Evolutionary conservation across 2,888 invertebrate genomes (phyloP), one percentile per base, ranked within the genome.

Genomic region (Pedicia rivosa): DNA sequence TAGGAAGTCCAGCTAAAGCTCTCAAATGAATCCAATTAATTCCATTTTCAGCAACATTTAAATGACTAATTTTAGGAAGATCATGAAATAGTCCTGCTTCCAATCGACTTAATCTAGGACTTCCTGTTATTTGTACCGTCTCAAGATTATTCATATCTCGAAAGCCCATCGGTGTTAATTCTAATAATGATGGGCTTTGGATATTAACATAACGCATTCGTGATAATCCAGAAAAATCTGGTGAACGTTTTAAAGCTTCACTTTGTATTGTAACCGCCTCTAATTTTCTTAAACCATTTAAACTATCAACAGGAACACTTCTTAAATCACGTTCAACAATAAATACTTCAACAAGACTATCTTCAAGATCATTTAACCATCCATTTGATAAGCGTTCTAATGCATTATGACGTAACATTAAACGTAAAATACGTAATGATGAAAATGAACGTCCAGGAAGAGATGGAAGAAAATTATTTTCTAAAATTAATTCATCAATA

Each of bases 241-340:
- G 86, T 43, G 83, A 62, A 43, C 82, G 67, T 53, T 81, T 82
- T 43, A 87, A 63, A 44, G 72, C 68, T 41, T 78, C 75, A 7
- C 80, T 78, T 56, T 84, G 80, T 47, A 88, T 68, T 2, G 88
- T 87, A 28, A 87, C 68, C 3, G 88, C 88, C 65, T 87, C 79
- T 37, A 87, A 64, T 44, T 76, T 74, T 47, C 73, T 71, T 48
- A 86, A 62, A 48, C 77, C 76, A 43, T 73, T 68, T 32, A 88
- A 59, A 47, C 82, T 80, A 55, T 86, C 86, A 2, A 76, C 68
- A 0, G 87, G 86, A 35, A 87, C 64, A 46, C 74, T 82, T 42
- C 80, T 70, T 35, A 88, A 56, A 44, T 80, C 78, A 12, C 83
- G 81, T 58, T 88, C 88, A 3, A 87, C 87, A 20, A 88, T 69